phyloP scores from a whole-genome alignment of 2,888 invertebrate genomes.

The Drosophila niveifrons region DNA sequence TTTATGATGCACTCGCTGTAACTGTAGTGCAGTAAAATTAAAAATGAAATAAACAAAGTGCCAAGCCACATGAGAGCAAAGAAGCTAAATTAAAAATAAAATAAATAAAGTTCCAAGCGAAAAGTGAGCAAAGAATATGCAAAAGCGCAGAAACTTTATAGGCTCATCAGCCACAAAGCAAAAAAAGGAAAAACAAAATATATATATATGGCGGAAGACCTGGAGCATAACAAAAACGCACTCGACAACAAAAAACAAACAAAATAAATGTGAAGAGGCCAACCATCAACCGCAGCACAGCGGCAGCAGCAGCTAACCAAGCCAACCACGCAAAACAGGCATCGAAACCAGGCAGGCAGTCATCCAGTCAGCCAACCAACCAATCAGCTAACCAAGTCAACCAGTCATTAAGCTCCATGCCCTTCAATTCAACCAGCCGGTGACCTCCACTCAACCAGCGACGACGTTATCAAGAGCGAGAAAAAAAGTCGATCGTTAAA shows the following conservation, averaged over 20 bases:
- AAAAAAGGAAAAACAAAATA: constrained; percentile 12
- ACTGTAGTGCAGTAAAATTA: constrained; percentile 45
- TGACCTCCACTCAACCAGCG: constrained; percentile 8
- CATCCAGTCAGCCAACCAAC: constrained; percentile 50
- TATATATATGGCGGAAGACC: constrained; percentile 3
- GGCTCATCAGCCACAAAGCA: constrained; percentile 45
- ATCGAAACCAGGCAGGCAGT: constrained; percentile 15
- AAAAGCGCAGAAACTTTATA: constrained; percentile 62
- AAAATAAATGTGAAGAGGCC: constrained; percentile 35
- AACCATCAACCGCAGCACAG: constrained; percentile 63
- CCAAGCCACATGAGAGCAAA: constrained; percentile 14
- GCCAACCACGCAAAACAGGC: neutral
- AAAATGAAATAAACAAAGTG: constrained; percentile 53
- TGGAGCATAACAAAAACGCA: constrained; percentile 24
- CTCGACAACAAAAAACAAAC: constrained; percentile 13
- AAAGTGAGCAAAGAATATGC: constrained; percentile 40
- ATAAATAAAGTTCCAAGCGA: constrained; percentile 50
- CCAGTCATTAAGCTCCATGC: constrained; percentile 70
- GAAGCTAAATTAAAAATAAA: constrained; percentile 38
- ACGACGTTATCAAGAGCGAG: constrained; percentile 40
- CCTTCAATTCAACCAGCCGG: constrained; percentile 4
- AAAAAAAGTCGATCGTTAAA: constrained; percentile 78
- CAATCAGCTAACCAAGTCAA: constrained; percentile 60
- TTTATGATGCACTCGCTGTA: constrained; percentile 25
- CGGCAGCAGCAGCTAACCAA: constrained; percentile 59